These are phyloP conservation scores for Hartigia nigra DNA, from an alignment of 2,888 invertebrate genomes.

Conservation along the genomic window DNA sequence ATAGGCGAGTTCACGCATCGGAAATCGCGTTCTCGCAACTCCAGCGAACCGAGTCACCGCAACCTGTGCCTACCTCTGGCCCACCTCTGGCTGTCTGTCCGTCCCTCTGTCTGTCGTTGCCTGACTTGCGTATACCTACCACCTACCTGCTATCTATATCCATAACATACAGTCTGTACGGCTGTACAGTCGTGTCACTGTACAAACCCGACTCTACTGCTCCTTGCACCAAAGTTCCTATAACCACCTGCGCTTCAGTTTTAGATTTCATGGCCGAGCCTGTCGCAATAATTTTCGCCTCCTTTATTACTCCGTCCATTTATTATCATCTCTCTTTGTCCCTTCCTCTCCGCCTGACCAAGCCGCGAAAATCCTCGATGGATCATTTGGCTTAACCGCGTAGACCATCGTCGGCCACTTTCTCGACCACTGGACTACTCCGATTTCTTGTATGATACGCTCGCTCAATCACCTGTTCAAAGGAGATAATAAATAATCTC, in stretches of 20 bases:
- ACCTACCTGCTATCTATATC: background rate
- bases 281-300: background rate
- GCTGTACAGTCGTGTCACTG: background rate
- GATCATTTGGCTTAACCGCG: background rate
- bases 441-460: background rate
- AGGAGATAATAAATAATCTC: background rate
- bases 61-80: constrained; percentile 15
- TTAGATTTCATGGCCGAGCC: background rate
- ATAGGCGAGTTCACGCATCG: constrained; percentile 1
- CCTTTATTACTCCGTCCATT: background rate
- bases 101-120: constrained; percentile 34
- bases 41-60: constrained; percentile 2
- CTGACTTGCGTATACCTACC: constrained; percentile 20
- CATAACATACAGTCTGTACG: background rate
- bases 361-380: background rate
- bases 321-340: background rate
- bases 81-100: constrained; percentile 29
- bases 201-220: background rate
- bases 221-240: background rate
- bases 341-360: background rate
- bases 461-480: background rate
- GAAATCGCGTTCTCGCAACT: background rate
- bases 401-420: constrained; percentile 21
- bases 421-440: constrained; percentile 27
- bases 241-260: background rate